phyloP scores from a whole-genome alignment of 2,888 invertebrate genomes.

The Conus canariensis region DNA sequence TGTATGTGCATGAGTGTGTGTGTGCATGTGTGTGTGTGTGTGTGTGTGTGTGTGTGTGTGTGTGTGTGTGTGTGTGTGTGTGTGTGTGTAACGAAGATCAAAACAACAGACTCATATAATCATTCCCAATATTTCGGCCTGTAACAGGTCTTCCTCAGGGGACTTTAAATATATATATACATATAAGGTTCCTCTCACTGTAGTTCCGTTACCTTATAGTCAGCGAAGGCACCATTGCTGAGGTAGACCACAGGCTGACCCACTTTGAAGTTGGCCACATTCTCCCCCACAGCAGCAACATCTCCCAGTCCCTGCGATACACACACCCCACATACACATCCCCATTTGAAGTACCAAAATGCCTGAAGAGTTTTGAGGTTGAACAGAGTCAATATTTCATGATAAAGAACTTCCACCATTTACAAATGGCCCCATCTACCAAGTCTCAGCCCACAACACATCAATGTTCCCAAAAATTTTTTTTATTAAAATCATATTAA shows the following conservation, averaged over 20 bases:
- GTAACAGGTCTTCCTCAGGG: too few species aligned
- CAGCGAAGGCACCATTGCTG: slow-evolving; percentile 71
- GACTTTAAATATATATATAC: too few species aligned
- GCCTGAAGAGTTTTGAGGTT: not conserved
- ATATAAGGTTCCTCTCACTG: too few species aligned
- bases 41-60: not conserved
- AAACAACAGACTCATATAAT: too few species aligned
- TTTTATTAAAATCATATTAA: too few species aligned
- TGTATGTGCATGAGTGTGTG: not conserved
- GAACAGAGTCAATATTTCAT: not conserved
- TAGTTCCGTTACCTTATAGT: slow-evolving; percentile 65
- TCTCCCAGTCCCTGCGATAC: slow-evolving; percentile 64
- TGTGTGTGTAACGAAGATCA: not conserved
- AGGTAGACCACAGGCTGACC: slow-evolving; percentile 74
- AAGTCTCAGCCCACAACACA: too few species aligned
- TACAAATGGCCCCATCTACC: too few species aligned
- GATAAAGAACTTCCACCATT: not conserved
- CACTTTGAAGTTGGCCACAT: slow-evolving; percentile 54
- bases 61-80: not conserved
- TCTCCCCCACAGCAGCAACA: slow-evolving; percentile 63
- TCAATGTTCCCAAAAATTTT: too few species aligned
- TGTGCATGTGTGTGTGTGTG: not conserved
- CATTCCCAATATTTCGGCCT: too few species aligned
- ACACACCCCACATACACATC: too few species aligned
- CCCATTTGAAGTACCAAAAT: too few species aligned